Base-by-base conservation (phyloP, 2,113 vertebrate species). In the Alethe castanea region DNA sequence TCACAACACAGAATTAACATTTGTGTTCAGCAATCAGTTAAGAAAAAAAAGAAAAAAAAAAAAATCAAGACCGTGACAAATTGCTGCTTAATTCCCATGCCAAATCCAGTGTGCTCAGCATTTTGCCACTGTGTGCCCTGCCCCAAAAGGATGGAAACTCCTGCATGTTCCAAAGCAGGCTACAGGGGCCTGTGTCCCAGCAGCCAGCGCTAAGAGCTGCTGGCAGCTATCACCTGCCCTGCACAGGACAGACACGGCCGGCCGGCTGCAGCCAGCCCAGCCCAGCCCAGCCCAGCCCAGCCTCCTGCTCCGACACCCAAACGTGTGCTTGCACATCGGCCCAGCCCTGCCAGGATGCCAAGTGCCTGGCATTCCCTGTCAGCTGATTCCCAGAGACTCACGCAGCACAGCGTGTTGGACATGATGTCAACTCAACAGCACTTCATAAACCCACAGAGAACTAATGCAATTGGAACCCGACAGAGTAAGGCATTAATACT, bases 401-500 rank as follows among this genome's bases (percentile, higher is more conserved):
- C 0, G 0, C 2, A 50, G 73, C 84, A 54, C n/a, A 47, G 61
- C 18, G 36, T 16, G n/a, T 17, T 5, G 44, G 25, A 67, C 35
- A 8, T 1, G 44, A 86, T 20, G 70, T 45, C 72, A 88, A 73
- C 80, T 65, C 65, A 53, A 38, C 57, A 29, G 54, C 11, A 70
- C 76, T 70, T 66, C 36, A 71, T 36, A 91, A 90, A 80, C 70
- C 94, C 86, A 40, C 60, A 70, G 84, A 84, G 78, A 86, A 81
- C 79, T 76, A 77, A 92, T 24, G 60, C 76, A 88, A 47, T 29
- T 44, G 77, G 81, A 94, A 78, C 56, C 88, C 70, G 67, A 65
- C 86, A 71, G 84, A 90, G 67, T n/a, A 86, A 92, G 86, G 71
- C 82, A 84, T 80, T 91, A 95, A 94, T 95, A 90, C 73, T 47